These are phyloP conservation scores for Venusia cambrica DNA, from an alignment of 2,888 invertebrate species.

Conservation along the genomic window DNA sequence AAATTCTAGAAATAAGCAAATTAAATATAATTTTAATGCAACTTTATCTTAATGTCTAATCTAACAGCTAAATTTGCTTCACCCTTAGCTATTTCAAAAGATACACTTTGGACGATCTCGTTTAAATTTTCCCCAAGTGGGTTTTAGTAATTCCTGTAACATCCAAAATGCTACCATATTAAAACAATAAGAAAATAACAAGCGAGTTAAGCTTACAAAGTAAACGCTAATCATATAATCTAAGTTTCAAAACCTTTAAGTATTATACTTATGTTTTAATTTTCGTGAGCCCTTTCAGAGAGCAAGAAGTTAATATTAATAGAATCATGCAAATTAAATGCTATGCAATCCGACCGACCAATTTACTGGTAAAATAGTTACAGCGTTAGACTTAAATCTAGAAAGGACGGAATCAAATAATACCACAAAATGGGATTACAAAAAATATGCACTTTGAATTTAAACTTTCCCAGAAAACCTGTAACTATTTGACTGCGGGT, in stretches of 20 bases:
- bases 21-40: too few species aligned
- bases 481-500: too few species aligned
- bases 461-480: too few species aligned
- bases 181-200: constrained; percentile 20
- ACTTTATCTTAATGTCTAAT: too few species aligned
- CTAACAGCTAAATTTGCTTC: too few species aligned
- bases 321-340: constrained; percentile 45
- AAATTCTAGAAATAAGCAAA: too few species aligned
- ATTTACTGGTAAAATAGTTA: constrained; percentile 22
- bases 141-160: too few species aligned
- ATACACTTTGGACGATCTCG: too few species aligned
- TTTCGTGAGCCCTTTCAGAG: constrained; percentile 22
- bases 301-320: constrained; percentile 22
- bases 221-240: constrained; percentile 22
- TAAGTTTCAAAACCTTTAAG: constrained; percentile 15
- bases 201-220: constrained; percentile 8
- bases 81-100: too few species aligned
- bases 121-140: too few species aligned
- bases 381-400: constrained; percentile 37
- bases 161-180: too few species aligned
- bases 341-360: constrained; percentile 34
- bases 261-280: constrained; percentile 15
- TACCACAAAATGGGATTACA: constrained; percentile 33
- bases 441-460: constrained; percentile 8
- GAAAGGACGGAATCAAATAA: constrained; percentile 62